Evolutionary conservation across 2,888 invertebrate genomes (phyloP).

Genomic region (Stegophylla sp.): DNA sequence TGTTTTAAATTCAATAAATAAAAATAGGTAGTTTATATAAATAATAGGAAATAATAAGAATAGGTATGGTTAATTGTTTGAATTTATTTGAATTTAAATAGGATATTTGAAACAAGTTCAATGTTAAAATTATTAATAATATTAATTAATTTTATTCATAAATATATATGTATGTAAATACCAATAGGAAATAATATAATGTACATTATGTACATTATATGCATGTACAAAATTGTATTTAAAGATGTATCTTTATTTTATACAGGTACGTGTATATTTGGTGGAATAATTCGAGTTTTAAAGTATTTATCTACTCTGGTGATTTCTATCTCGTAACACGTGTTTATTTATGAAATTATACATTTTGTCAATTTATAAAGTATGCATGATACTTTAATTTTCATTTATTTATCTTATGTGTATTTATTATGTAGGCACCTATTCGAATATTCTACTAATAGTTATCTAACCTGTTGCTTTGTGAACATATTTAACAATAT

Average conservation of each 20-base stretch:
- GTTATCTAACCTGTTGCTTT: slow-evolving; percentile 36
- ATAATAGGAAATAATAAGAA: too few species aligned
- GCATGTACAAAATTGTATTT: not conserved
- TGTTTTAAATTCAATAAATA: too few species aligned
- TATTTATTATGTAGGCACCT: not conserved
- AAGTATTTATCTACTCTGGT: not conserved
- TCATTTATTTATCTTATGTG: not conserved
- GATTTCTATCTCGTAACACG: not conserved
- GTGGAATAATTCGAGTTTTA: not conserved
- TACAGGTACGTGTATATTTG: not conserved
- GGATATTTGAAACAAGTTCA: not conserved
- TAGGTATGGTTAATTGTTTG: too few species aligned
- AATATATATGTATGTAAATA: not conserved
- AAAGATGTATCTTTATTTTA: too few species aligned
- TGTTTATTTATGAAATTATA: not conserved
- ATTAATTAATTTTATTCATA: not conserved
- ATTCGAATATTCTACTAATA: slow-evolving; percentile 2
- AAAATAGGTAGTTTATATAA: too few species aligned
- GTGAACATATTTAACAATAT: not conserved
- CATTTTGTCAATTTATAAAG: too few species aligned
- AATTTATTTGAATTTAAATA: not conserved
- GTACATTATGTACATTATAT: not conserved
- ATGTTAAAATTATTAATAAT: not conserved
- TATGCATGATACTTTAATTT: too few species aligned
- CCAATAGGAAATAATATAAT: not conserved